Evolutionary conservation across 2,797 vertebrate species (phyloP).

Genomic region (Neostethus bicornis): DNA sequence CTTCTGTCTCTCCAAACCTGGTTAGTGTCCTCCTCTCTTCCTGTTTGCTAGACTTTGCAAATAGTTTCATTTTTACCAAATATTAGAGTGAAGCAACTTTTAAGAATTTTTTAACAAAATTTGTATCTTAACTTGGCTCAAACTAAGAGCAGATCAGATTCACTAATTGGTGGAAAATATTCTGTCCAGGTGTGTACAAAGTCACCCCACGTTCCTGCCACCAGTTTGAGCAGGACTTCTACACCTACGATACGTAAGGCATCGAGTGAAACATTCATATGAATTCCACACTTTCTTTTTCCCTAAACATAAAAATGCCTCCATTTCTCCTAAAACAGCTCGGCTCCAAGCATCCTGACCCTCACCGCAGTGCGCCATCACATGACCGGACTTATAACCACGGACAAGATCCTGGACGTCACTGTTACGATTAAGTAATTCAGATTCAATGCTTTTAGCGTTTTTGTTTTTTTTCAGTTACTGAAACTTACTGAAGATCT

Average conservation of each 20-base stretch:
- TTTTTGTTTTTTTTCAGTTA: not conserved
- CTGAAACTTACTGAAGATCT: accelerated
- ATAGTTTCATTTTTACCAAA: conserved; percentile 48
- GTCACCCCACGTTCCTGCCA: conserved; percentile 98
- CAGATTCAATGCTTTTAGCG: accelerated
- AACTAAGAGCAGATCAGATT: conserved; percentile 55
- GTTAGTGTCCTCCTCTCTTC: conserved; percentile 73
- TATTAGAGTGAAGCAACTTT: conserved; percentile 15
- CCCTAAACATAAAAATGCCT: no score
- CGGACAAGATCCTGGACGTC: conserved; percentile 94
- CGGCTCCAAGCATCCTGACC: conserved; percentile 93
- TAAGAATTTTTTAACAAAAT: conserved; percentile 36
- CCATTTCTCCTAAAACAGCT: no score
- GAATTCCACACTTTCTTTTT: not conserved
- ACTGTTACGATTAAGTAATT: conserved; percentile 95
- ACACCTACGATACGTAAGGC: conserved; percentile 96
- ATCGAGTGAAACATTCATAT: not conserved
- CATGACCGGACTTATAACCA: conserved; percentile 92
- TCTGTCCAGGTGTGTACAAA: conserved; percentile 91
- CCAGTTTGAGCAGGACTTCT: conserved; percentile 96
- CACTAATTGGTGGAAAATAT: conserved; percentile 59
- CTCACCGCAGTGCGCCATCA: conserved; percentile 95
- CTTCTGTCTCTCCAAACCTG: conserved; percentile 98
- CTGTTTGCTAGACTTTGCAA: conserved; percentile 45
- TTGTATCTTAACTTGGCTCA: conserved; percentile 45